A percentile compares a stretch with the other conserved stretches of the same genome.
phyloP scores from a whole-genome alignment of 2,888 invertebrate species.

The Agrotis exclamationis region DNA sequence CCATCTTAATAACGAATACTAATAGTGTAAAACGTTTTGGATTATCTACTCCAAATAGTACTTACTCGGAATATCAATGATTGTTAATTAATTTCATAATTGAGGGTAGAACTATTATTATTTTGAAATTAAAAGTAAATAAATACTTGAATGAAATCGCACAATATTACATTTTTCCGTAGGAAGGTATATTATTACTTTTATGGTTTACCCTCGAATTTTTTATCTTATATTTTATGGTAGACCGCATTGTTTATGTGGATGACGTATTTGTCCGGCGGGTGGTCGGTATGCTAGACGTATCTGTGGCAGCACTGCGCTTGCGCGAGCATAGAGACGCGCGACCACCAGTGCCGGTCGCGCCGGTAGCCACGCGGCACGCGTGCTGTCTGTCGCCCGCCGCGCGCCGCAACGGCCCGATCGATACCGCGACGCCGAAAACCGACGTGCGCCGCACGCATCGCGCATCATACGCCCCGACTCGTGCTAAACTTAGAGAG shows the following conservation, averaged over 20 bases:
- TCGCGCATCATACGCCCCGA: slow-evolving; percentile 75
- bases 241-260: slow-evolving; percentile 65
- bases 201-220: slow-evolving; percentile 15
- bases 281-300: slow-evolving; percentile 62
- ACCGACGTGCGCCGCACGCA: slow-evolving; percentile 72
- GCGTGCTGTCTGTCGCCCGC: slow-evolving; percentile 77
- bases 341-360: slow-evolving; percentile 86
- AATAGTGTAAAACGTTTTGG: too few species aligned
- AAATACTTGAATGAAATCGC: neutral
- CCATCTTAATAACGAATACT: too few species aligned
- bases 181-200: neutral
- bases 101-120: neutral
- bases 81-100: neutral
- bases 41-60: too few species aligned
- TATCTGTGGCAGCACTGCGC: slow-evolving; percentile 76
- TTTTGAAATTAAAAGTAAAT: neutral
- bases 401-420: slow-evolving; percentile 67
- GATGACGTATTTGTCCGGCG: slow-evolving; percentile 63
- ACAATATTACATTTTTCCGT: neutral
- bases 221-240: slow-evolving; percentile 39
- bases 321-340: slow-evolving; percentile 79
- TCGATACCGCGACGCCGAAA: slow-evolving; percentile 73
- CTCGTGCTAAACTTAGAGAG: slow-evolving; percentile 80
- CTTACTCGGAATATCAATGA: too few species aligned
- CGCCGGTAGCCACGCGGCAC: slow-evolving; percentile 89